Percentiles rank a stretch among this genome's conserved stretches.
These are phyloP conservation scores for Diabrotica undecimpunctata DNA, from an alignment of 1,140 invertebrate genomes.

Conservation along the genomic window DNA sequence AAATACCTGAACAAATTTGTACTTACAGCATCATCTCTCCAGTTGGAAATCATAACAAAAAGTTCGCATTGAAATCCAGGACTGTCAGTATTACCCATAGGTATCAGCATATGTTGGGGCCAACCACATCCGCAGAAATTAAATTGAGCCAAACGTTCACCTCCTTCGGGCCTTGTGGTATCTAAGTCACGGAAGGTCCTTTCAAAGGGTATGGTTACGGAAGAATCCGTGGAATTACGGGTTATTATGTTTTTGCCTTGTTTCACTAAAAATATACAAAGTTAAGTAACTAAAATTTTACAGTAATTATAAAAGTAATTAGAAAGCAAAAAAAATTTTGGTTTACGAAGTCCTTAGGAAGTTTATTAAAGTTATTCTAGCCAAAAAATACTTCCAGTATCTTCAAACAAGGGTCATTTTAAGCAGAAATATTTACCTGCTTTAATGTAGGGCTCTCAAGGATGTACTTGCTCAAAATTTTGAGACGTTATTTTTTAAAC, in stretches of 20 bases:
- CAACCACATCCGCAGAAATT: conserved; percentile 85
- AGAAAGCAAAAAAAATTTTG: too few relatives aligned
- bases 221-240: conserved; percentile 60
- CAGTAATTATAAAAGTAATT: too few relatives aligned
- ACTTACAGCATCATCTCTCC: conserved; percentile 63
- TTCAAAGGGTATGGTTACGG: conserved; percentile 71
- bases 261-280: conserved; percentile 50
- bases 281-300: too few relatives aligned
- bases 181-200: conserved; percentile 64
- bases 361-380: too few relatives aligned
- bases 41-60: conserved; percentile 80
- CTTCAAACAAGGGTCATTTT: conserved; percentile 30
- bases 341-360: too few relatives aligned
- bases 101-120: conserved; percentile 80
- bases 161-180: conserved; percentile 52
- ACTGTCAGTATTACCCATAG: conserved; percentile 56
- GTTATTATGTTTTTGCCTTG: conserved; percentile 62
- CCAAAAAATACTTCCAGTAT: conserved; percentile 30
- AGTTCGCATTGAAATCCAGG: conserved; percentile 57
- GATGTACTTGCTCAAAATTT: too few relatives aligned
- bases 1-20: conserved; percentile 31
- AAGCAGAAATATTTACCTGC: too few relatives aligned
- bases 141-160: conserved; percentile 55
- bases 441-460: too few relatives aligned
- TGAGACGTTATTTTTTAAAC: too few relatives aligned